phyloP scores from a whole-genome alignment of 1,140 invertebrate species.

The Brachionus angularis region DNA sequence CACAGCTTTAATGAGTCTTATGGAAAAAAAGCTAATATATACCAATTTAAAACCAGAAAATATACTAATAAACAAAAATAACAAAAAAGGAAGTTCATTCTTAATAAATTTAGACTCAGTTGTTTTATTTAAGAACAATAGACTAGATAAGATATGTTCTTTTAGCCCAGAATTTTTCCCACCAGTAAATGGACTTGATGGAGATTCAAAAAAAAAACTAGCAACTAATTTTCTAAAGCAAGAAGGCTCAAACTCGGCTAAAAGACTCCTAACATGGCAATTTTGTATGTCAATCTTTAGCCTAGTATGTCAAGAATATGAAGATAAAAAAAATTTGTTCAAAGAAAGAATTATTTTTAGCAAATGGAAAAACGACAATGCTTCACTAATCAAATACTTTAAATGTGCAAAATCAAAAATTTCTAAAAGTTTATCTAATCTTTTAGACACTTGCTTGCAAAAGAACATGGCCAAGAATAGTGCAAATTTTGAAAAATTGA shows the following conservation, averaged over 20 bases:
- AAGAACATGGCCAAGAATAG: background rate
- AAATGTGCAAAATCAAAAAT: conserved; percentile 7
- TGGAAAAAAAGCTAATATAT: background rate
- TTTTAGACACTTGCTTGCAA: background rate
- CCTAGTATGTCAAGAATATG: conserved; percentile 1
- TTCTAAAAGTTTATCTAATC: background rate
- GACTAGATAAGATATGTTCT: background rate
- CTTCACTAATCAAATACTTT: conserved; percentile 17
- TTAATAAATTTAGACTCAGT: conserved; percentile 4
- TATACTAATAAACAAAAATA: conserved; percentile 20
- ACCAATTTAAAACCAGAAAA: conserved; percentile 31
- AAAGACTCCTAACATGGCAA: conserved; percentile 15
- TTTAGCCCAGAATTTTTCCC: conserved; percentile 13
- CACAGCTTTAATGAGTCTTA: background rate
- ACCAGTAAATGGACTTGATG: background rate
- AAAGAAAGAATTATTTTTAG: conserved; percentile 4
- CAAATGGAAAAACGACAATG: conserved; percentile 24
- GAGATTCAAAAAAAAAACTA: background rate
- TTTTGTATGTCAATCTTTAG: conserved; percentile 32
- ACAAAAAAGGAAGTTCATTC: conserved; percentile 4
- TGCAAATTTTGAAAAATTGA: conserved; percentile 8
- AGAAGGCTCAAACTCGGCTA: background rate
- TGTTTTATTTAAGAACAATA: background rate
- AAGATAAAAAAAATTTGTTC: conserved; percentile 5
- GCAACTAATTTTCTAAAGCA: background rate